phyloP scores from a whole-genome alignment of 2,113 vertebrate species.

The Nansenia antarctica region DNA sequence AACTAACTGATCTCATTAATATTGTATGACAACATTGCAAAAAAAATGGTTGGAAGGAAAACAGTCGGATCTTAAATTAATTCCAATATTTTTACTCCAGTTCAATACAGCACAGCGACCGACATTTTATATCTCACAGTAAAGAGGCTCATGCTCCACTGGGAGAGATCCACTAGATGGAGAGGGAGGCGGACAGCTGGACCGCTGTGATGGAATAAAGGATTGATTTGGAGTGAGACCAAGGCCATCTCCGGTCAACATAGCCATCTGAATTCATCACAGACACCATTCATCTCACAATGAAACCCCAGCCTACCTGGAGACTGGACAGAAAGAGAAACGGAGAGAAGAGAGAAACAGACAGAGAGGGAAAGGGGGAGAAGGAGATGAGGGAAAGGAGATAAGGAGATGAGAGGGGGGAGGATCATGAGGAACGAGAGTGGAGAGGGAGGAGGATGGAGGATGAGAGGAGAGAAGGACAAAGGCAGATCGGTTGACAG shows the following conservation, averaged over 20 bases:
- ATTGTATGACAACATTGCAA: slow-evolving; percentile 46
- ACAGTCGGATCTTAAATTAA: not conserved
- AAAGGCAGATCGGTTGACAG: not conserved
- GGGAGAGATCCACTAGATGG: slow-evolving; percentile 25
- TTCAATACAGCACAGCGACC: not conserved
- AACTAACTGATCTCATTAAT: slow-evolving; percentile 57
- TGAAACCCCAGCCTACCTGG: slow-evolving; percentile 20
- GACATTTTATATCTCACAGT: too few relatives aligned
- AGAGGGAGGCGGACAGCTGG: slow-evolving; percentile 40
- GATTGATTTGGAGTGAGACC: slow-evolving; percentile 74
- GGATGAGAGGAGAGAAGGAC: not conserved
- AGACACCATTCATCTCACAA: slow-evolving; percentile 63
- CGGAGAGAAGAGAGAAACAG: slow-evolving; percentile 14
- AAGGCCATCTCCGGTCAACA: slow-evolving; percentile 65
- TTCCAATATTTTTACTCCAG: not conserved
- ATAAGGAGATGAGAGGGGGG: slow-evolving; percentile 15
- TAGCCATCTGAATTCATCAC: slow-evolving; percentile 68
- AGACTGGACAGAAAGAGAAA: slow-evolving; percentile 23
- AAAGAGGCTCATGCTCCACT: too few relatives aligned
- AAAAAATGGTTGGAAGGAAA: not conserved
- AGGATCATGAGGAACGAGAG: not conserved
- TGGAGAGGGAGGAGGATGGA: not conserved
- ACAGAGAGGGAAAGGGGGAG: not conserved
- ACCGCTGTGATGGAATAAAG: slow-evolving; percentile 63
- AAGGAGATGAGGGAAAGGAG: slow-evolving; percentile 12